Evolutionary conservation across 2,113 vertebrate genomes (phyloP), one percentile per base, ranked within the genome.

Genomic region (Salvator merianae): DNA sequence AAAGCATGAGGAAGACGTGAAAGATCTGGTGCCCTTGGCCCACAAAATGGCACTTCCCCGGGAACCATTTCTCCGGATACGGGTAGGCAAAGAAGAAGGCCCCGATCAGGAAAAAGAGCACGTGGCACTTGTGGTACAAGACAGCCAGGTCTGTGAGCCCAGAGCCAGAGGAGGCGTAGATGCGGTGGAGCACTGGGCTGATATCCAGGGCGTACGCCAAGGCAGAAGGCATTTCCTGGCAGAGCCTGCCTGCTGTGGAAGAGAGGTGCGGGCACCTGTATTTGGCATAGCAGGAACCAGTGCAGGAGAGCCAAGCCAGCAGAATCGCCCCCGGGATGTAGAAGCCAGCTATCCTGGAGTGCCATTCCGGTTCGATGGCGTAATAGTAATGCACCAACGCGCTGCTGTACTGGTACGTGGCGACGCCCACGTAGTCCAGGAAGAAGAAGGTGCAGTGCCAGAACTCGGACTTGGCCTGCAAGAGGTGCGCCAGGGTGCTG

Each of bases 1-100:
- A 98, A 50, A 98, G 94, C 36, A 98, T 97, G 93, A 99, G 93
- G 80, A 97, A 97, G 75, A 98, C 94, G 0, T 99, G 98, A 68
- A 99, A 99, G 83, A 99, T 96, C 94, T 99, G 98, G 91, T 99
- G 98, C 92, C 98, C 97, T 93, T 99, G 98, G 65, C 98, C 98
- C 0, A 99, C 95, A 84, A 99, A 95, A 86, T 99, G 97, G 77
- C 98, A 99, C 87, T 92, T 96, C 22, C 98, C 98, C 0, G 97
- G 97, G 90, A 99, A 97, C 96, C 97, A 97, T 84, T 98, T 97
- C 95, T 99, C 98, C 0, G 98, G 98, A 92, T 98, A 95, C 3
- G 97, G 98, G 8, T 96, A 97, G 0, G 97, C 97, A 93, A 99
- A 99, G 91, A 99, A 99, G 32, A 97, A 98, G 12, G 98, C 98